Evolutionary conservation across 2,797 vertebrate species (phyloP), one percentile per base, ranked within the genome.

Genomic region (Philypnodon macrostomus): DNA sequence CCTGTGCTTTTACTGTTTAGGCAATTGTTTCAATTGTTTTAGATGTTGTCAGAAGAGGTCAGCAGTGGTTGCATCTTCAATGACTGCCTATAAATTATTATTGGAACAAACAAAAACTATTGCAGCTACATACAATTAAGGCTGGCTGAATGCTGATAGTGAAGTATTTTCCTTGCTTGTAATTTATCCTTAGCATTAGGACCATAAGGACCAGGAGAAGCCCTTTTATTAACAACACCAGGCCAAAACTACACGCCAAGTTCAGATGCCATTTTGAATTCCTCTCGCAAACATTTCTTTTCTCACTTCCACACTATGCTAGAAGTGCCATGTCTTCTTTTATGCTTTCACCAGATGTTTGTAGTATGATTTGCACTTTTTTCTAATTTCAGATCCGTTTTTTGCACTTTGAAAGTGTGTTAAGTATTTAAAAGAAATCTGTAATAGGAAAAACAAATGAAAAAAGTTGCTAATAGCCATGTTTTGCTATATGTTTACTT

Each of bases 341-440:
- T 50, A 59, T 14, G 63, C 69, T 68, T 50, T 67, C 70, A 67
- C 63, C 66, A 55, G 50, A 74, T 55, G 58, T 72, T 80, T 54
- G 41, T 85, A 80, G 74, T 81, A 75, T 86, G 73, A 83, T 80
- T 87, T 86, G 82, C 83, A 87, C 83, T 72, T 85, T 83, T 38
- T 63, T 63, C 41, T 65, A 63, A 66, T 76, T 77, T 73, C 67
- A 56, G 73, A 83, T 78, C 58, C n/a, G 21, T 70, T 72, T 57
- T 77, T 85, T 87, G 85, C 87, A 85, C 86, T 87, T 89, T 87
- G 77, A 77, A 85, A 88, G 84, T 84, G 77, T 83, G 75, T 81
- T 37, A 42, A 84, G 67, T 87, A 84, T 87, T 87, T 87, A 86
- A 87, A 79, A 47, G n/a, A 65, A 76, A 72, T 67, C 52, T 61